phyloP scores from a whole-genome alignment of 2,113 vertebrate genomes.

The Chascanopsetta lugubris region DNA sequence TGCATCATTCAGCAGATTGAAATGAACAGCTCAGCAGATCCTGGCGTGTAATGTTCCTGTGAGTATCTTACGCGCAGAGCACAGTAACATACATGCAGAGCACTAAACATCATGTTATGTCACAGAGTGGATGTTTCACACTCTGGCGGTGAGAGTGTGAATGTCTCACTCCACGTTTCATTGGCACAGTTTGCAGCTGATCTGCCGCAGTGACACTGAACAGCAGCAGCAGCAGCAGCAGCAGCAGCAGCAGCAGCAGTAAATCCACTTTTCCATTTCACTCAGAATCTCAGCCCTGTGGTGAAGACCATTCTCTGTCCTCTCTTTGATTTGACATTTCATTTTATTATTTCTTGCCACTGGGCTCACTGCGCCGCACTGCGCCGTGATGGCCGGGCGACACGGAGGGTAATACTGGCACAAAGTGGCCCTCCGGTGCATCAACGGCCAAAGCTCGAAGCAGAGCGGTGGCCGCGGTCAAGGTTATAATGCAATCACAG shows the following conservation, averaged over 20 bases:
- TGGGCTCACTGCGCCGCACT: constrained; percentile 45
- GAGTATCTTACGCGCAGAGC: too few species aligned
- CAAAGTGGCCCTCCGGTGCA: constrained; percentile 74
- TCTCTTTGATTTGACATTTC: constrained; percentile 77
- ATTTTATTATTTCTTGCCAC: constrained; percentile 71
- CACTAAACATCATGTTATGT: neutral
- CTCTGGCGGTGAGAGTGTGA: neutral
- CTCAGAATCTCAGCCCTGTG: constrained; percentile 61
- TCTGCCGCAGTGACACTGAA: constrained; percentile 34
- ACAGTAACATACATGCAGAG: neutral
- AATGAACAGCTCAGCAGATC: too few species aligned
- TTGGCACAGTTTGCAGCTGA: constrained; percentile 58
- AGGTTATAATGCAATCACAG: constrained; percentile 74
- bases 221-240: too few species aligned
- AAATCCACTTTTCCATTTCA: constrained; percentile 72
- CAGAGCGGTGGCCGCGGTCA: constrained; percentile 67
- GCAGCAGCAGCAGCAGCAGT: too few species aligned
- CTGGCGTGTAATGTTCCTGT: too few species aligned
- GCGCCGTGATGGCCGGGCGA: constrained; percentile 55
- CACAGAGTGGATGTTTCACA: constrained; percentile 1
- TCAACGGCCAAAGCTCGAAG: constrained; percentile 61
- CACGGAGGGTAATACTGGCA: constrained; percentile 63
- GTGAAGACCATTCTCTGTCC: constrained; percentile 66
- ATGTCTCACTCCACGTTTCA: constrained; percentile 48
- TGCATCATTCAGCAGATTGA: too few species aligned